A percentile compares a stretch with the other conserved stretches of the same genome.
Conservation (phyloP, 2,888 invertebrate species). For the Druceiella hillmani region DNA sequence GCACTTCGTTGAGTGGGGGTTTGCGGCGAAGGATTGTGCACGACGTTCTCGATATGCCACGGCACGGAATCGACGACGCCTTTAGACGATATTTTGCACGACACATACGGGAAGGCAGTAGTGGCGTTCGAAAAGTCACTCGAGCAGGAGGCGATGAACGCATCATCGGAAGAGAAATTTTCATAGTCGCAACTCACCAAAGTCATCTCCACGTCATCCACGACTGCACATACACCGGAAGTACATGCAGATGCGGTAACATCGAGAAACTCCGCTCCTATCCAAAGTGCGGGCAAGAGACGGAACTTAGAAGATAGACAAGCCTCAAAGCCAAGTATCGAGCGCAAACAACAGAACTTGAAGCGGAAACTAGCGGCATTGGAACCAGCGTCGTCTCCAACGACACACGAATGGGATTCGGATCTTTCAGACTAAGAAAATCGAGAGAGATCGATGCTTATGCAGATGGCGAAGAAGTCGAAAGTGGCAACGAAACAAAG, state of each 20-base stretch:
- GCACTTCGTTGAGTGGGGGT: constrained; percentile 12
- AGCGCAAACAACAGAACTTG: too few species aligned
- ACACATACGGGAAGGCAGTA: constrained; percentile 7
- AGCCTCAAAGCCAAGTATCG: too few species aligned
- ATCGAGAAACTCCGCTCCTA: constrained; percentile 4
- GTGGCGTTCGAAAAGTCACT: too few species aligned
- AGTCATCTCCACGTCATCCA: constrained; percentile 13
- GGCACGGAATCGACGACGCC: constrained; percentile 8
- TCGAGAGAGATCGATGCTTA: too few species aligned
- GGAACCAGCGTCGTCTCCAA: too few species aligned
- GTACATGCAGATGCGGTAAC: constrained; percentile 9
- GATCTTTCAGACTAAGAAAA: too few species aligned
- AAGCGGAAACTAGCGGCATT: too few species aligned
- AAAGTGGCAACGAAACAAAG: constrained; percentile 2
- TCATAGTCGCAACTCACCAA: constrained; percentile 9
- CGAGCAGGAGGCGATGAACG: too few species aligned
- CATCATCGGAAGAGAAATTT: constrained; percentile 10
- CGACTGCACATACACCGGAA: constrained; percentile 12
- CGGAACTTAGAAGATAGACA: too few species aligned
- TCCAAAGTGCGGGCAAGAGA: too few species aligned
- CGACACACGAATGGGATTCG: too few species aligned
- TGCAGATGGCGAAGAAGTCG: constrained; percentile 7
- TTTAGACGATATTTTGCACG: constrained; percentile 9
- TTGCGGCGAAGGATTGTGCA: constrained; percentile 13
- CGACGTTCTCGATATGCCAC: constrained; percentile 12